These are phyloP conservation scores for Thaumatotibia leucotreta DNA, from an alignment of 1,140 invertebrate genomes.

Conservation along the genomic window DNA sequence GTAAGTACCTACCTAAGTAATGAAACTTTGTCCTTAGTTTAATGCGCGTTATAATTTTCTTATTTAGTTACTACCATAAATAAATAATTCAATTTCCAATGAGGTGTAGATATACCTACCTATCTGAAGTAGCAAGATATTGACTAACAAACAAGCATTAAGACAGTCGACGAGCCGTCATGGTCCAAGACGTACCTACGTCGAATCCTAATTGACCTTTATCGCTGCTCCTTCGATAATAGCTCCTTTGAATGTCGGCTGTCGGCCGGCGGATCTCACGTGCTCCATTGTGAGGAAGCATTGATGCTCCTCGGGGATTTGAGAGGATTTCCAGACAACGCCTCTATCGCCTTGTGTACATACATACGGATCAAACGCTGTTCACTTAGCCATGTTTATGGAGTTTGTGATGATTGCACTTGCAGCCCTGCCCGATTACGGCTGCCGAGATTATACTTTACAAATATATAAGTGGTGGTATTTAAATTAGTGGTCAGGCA, in stretches of 20 bases:
- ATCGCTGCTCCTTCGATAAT: constrained; percentile 48
- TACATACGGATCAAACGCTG: constrained; percentile 18
- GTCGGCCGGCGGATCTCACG: constrained; percentile 39
- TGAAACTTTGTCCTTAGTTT: too few relatives aligned
- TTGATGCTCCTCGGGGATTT: constrained; percentile 56
- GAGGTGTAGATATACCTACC: too few relatives aligned
- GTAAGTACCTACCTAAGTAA: too few relatives aligned
- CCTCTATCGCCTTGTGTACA: constrained; percentile 24
- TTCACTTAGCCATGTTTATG: constrained; percentile 24
- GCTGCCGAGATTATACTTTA: neutral
- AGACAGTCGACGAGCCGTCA: constrained; percentile 18
- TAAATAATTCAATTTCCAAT: too few relatives aligned
- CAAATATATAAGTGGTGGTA: neutral
- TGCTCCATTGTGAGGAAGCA: constrained; percentile 40
- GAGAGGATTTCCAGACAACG: constrained; percentile 42
- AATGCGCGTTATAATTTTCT: too few relatives aligned
- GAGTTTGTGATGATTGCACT: constrained; percentile 16
- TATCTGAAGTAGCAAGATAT: neutral
- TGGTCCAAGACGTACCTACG: constrained; percentile 16
- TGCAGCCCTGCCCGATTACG: neutral
- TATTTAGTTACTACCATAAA: too few relatives aligned
- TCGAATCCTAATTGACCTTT: constrained; percentile 54
- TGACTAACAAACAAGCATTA: neutral
- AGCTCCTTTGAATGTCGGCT: constrained; percentile 59
- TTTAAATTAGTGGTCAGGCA: too few relatives aligned